Evolutionary conservation across 2,888 invertebrate species (phyloP).

Genomic region (Drosophila austrosaltans): DNA sequence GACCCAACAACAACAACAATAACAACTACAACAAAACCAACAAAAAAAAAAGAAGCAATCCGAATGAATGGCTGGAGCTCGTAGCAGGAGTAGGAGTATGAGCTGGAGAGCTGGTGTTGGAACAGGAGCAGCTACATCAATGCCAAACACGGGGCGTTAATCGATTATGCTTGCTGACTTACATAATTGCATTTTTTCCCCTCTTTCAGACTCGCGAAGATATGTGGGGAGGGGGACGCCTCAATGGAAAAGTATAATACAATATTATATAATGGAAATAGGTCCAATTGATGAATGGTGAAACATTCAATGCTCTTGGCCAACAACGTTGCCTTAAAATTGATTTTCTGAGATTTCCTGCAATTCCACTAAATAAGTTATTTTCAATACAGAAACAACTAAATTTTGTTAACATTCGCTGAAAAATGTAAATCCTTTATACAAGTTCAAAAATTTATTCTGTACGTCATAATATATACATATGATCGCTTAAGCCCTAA

Average conservation of each 20-base stretch:
- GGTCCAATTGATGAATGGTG: neutral
- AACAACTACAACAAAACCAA: constrained; percentile 17
- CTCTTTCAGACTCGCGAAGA: too few relatives aligned
- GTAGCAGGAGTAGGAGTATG: neutral
- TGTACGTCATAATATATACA: too few relatives aligned
- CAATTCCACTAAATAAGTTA: too few relatives aligned
- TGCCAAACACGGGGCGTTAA: constrained; percentile 54
- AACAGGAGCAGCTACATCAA: constrained; percentile 57
- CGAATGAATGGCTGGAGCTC: neutral
- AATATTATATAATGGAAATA: constrained; percentile 3
- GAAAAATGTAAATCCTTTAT: too few relatives aligned
- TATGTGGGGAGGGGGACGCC: constrained; percentile 1
- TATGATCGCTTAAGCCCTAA: too few relatives aligned
- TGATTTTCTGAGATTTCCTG: too few relatives aligned
- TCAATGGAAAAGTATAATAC: constrained; percentile 27
- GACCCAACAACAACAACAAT: constrained; percentile 13
- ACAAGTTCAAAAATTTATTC: too few relatives aligned
- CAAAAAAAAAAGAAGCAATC: neutral
- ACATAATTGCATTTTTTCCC: constrained; percentile 54
- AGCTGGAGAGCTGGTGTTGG: constrained; percentile 8
- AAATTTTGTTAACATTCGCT: too few relatives aligned
- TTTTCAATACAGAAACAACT: too few relatives aligned
- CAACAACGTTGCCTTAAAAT: neutral
- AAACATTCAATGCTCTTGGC: constrained; percentile 9
- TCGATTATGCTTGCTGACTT: constrained; percentile 63